phyloP scores from a whole-genome alignment of 92 coral and sea anemone species.

The Plumapathes pennacea region DNA sequence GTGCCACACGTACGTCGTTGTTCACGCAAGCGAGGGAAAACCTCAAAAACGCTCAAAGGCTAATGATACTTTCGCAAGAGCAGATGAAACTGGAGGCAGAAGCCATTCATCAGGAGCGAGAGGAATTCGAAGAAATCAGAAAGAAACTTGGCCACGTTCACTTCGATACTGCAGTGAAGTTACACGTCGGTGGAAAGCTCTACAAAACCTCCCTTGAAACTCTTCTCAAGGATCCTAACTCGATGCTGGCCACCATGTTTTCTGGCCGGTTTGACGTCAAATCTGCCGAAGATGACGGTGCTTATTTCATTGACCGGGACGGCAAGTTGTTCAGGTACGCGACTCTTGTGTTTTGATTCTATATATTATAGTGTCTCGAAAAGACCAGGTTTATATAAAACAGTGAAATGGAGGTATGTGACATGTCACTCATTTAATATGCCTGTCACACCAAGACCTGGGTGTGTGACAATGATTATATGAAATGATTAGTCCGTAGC shows the following conservation, averaged over 20 bases:
- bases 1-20: too few species aligned
- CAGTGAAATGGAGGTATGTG: too few species aligned
- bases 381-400: too few species aligned
- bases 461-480: too few species aligned
- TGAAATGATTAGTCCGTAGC: too few species aligned
- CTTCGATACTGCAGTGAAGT: constrained; percentile 29
- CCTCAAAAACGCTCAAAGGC: too few species aligned
- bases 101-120: constrained; percentile 18
- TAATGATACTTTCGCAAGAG: too few species aligned
- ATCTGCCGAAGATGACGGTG: constrained; percentile 48
- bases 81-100: too few species aligned
- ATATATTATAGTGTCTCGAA: too few species aligned
- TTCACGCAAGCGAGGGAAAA: too few species aligned
- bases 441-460: too few species aligned
- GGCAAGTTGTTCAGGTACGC: constrained; percentile 58
- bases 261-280: constrained; percentile 56
- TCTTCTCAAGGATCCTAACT: constrained; percentile 45
- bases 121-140: constrained; percentile 31
- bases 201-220: constrained; percentile 64
- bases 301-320: constrained; percentile 70
- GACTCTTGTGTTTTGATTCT: background rate
- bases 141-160: constrained; percentile 47
- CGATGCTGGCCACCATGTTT: constrained; percentile 71
- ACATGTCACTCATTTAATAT: too few species aligned
- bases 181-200: constrained; percentile 62